Percentiles rank a stretch among this genome's conserved stretches.
Conservation (phyloP, 2,113 vertebrate species). For the Nannospalax galili region DNA sequence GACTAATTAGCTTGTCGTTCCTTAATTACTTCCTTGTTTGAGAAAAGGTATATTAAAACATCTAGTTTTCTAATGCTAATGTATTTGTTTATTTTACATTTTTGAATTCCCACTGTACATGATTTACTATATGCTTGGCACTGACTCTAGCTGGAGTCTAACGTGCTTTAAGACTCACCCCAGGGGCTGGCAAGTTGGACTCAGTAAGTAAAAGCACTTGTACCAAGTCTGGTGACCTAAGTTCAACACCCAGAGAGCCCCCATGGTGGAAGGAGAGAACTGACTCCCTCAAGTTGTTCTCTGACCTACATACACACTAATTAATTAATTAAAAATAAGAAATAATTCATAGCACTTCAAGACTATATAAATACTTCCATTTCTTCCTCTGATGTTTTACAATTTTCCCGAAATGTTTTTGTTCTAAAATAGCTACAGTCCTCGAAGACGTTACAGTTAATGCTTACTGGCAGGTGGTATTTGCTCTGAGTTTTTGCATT, state of each 20-base stretch:
- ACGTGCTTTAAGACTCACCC: neutral
- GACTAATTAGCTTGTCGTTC: neutral
- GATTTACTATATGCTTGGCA: neutral
- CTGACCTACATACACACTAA: neutral
- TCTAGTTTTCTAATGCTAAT: neutral
- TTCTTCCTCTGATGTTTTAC: neutral
- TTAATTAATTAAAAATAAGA: neutral
- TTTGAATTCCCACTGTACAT: neutral
- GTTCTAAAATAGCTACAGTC: neutral
- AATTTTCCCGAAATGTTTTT: neutral
- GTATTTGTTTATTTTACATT: neutral
- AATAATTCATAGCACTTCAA: neutral
- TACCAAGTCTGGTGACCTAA: neutral
- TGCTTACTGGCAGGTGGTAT: neutral
- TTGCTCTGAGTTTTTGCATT: neutral
- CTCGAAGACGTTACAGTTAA: neutral
- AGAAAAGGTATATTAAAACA: neutral
- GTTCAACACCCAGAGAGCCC: neutral
- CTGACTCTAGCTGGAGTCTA: neutral
- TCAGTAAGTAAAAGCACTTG: too few species aligned
- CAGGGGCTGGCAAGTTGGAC: neutral
- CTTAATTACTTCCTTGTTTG: neutral
- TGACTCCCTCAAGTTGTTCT: neutral
- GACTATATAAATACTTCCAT: neutral
- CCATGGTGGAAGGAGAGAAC: neutral